These are phyloP conservation scores for Megalops cyprinoides DNA, from an alignment of 2,797 vertebrate species.

Conservation along the genomic window DNA sequence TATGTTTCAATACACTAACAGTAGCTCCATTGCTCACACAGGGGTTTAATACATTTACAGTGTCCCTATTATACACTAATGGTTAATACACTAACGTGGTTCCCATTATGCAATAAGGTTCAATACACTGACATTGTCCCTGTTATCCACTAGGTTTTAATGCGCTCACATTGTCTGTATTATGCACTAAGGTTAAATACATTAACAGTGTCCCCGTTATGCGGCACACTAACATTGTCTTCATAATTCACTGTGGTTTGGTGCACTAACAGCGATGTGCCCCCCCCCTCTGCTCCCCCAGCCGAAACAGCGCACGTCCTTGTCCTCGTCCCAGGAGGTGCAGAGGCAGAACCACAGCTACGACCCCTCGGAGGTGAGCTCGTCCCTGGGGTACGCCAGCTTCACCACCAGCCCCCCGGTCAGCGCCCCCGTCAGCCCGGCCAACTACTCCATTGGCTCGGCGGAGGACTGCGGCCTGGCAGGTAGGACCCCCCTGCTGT, in stretches of 20 bases:
- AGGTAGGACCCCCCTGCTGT: conserved; percentile 75
- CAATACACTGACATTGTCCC: conserved; percentile 12
- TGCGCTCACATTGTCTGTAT: neutral
- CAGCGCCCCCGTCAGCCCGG: conserved; percentile 83
- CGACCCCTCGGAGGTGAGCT: conserved; percentile 92
- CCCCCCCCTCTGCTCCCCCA: conserved; percentile 55
- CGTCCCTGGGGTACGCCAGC: conserved; percentile 85
- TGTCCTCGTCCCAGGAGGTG: conserved; percentile 90
- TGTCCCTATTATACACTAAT: neutral
- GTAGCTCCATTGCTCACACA: neutral
- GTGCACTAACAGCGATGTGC: conserved; percentile 11
- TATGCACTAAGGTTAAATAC: neutral
- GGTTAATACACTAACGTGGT: neutral
- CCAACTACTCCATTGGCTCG: conserved; percentile 84
- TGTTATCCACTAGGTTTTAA: neutral
- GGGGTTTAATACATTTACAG: neutral
- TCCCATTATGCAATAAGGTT: neutral
- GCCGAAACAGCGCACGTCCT: conserved; percentile 94
- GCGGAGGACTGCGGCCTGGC: conserved; percentile 78
- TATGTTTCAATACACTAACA: neutral
- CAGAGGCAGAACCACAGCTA: conserved; percentile 91
- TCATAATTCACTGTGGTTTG: neutral
- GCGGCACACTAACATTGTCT: too few relatives aligned
- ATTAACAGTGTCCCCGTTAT: neutral
- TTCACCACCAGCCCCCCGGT: conserved; percentile 86